These are phyloP conservation scores for Calephelis virginiensis DNA, from an alignment of 1,140 invertebrate species.

Conservation along the genomic window DNA sequence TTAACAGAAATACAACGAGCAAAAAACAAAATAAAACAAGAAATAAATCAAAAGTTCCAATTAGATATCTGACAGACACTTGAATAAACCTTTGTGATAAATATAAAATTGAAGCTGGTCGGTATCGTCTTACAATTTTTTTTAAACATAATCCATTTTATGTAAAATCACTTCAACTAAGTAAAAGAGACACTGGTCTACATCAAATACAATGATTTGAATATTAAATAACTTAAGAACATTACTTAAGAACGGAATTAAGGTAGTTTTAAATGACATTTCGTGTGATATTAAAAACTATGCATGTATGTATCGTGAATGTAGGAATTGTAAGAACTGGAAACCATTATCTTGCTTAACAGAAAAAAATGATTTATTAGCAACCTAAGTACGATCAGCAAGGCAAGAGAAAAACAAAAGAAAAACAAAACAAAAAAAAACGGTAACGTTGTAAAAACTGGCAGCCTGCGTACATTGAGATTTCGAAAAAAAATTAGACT, in stretches of 20 bases:
- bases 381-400: too few species aligned
- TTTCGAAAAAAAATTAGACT: too few species aligned
- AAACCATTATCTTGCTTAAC: not conserved
- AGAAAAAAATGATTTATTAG: too few species aligned
- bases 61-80: constrained; percentile 22
- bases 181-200: not conserved
- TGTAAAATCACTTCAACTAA: not conserved
- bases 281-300: not conserved
- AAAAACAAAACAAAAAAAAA: too few species aligned
- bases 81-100: constrained; percentile 21
- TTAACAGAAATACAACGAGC: constrained; percentile 21
- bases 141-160: constrained; percentile 25
- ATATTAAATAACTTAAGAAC: not conserved
- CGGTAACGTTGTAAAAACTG: too few species aligned
- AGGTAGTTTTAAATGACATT: not conserved
- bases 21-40: constrained; percentile 18
- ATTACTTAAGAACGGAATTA: not conserved
- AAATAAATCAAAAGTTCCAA: constrained; percentile 27
- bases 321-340: constrained; percentile 1
- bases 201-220: constrained; percentile 1
- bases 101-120: constrained; percentile 24
- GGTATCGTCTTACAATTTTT: constrained; percentile 23
- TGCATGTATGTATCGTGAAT: not conserved
- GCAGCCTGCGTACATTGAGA: too few species aligned
- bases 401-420: too few species aligned